Base-by-base conservation (phyloP, 2,797 vertebrate genomes). In the Diglossa cyanea region DNA sequence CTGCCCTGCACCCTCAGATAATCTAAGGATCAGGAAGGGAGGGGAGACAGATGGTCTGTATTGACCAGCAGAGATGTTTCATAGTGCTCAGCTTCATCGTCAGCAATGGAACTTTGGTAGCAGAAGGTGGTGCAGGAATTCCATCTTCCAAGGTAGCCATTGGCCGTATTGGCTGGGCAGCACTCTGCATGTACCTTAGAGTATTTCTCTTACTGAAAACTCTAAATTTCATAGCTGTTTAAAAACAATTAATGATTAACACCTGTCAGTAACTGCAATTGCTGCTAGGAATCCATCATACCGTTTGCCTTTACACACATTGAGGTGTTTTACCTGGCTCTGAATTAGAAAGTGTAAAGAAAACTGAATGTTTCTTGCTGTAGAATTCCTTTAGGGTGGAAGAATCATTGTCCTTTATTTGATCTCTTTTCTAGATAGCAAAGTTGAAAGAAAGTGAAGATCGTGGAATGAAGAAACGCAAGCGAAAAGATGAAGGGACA, bases 371-470 rank as follows among this genome's bases (percentile, higher is more conserved):
- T 40, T 90, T 57, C 24, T 50, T 79, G 7, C 50, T 54, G 10
- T 70, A 19, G 8, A 81, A 82, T 57, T 20, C 5, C 9, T 55
- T 82, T 48, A 51, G 30, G 31, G 24, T 47, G 7, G 18, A 71
- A 80, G 28, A 92, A 67, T 58, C 10, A 31, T 13, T 77, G 25
- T 65, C 23, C 31, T 84, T 53, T 62, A 75, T 67, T 92, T 88
- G 35, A 37, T 63, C 54, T 73, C 18, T 88, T 80, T 90, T 93
- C 39, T 89, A 98, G 98, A 95, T 98, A 93, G 95, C 97, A 51
- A 98, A 98, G 97, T 94, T 98, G 86, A 99, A 99, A 97, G 99
- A 99, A 13, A 98, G 98, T 3, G 99, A 99, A 88, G 99, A 99
- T 86, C 97, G 97, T 61, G 98, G 97, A 63, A 98, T 99, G 75